phyloP scores from a whole-genome alignment of 2,888 invertebrate genomes.

The Augochlorella aurata region DNA sequence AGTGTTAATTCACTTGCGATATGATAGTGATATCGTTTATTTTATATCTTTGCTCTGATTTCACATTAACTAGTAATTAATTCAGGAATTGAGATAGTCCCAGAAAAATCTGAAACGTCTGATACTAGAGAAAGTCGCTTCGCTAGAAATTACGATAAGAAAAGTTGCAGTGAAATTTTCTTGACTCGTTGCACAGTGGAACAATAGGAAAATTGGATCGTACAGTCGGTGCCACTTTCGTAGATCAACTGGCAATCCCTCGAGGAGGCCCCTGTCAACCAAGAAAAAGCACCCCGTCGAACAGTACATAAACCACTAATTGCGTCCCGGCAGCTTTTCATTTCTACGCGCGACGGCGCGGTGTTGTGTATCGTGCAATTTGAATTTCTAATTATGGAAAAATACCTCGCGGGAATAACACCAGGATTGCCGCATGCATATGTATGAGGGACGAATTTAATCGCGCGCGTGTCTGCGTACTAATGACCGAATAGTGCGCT shows the following conservation, averaged over 20 bases:
- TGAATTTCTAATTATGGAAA: conserved; percentile 51
- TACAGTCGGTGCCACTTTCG: not conserved
- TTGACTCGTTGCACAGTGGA: too few species aligned
- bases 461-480: conserved; percentile 19
- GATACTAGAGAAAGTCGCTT: too few species aligned
- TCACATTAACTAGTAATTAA: too few species aligned
- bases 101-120: too few species aligned
- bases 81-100: too few species aligned
- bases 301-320: conserved; percentile 10
- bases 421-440: conserved; percentile 33
- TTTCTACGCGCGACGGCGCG: not conserved
- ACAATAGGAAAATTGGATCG: too few species aligned
- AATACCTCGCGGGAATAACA: conserved; percentile 31
- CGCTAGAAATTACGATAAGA: too few species aligned
- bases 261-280: not conserved
- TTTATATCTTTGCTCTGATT: too few species aligned
- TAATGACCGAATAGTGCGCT: conserved; percentile 18
- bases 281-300: not conserved
- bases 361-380: conserved; percentile 24
- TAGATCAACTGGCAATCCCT: not conserved
- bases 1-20: too few species aligned
- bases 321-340: not conserved
- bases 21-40: too few species aligned
- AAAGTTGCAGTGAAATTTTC: too few species aligned
- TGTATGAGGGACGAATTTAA: conserved; percentile 48